Conservation (phyloP, 1,140 invertebrate species). For the Hydropsyche tenuis region DNA sequence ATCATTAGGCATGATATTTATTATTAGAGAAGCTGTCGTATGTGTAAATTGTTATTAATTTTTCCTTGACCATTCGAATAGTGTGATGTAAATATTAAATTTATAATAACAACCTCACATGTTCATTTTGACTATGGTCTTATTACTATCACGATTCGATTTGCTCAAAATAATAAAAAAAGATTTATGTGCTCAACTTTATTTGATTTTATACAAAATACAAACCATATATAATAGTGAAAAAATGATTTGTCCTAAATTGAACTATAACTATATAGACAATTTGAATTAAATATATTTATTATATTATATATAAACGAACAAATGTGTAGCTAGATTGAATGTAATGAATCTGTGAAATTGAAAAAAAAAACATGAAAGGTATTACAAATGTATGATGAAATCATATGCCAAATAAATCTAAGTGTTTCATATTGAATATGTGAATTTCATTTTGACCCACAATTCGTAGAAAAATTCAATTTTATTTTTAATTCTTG, state of each 20-base stretch:
- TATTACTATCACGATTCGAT: background rate
- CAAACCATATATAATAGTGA: background rate
- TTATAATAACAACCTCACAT: background rate
- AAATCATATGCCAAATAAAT: slow-evolving; percentile 25
- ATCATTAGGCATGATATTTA: slow-evolving; percentile 17
- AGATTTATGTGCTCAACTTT: too few relatives aligned
- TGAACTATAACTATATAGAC: slow-evolving; percentile 15
- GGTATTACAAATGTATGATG: slow-evolving; percentile 13
- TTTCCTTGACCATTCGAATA: background rate
- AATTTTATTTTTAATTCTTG: too few relatives aligned
- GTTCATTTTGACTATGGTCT: slow-evolving; percentile 4
- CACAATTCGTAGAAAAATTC: too few relatives aligned
- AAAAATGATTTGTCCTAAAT: slow-evolving; percentile 18
- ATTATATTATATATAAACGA: slow-evolving; percentile 19
- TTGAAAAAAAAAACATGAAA: slow-evolving; percentile 15
- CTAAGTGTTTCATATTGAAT: slow-evolving; percentile 19
- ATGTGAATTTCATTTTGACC: too few relatives aligned
- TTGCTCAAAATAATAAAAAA: background rate
- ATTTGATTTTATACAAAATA: too few relatives aligned
- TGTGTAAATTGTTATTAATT: background rate
- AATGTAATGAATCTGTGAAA: slow-evolving; percentile 24
- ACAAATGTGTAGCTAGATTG: slow-evolving; percentile 24
- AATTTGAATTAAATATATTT: slow-evolving; percentile 6
- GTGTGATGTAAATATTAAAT: slow-evolving; percentile 10
- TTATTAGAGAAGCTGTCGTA: background rate